Evolutionary conservation across 2,797 vertebrate genomes (phyloP).

Genomic region (Lemur catta): DNA sequence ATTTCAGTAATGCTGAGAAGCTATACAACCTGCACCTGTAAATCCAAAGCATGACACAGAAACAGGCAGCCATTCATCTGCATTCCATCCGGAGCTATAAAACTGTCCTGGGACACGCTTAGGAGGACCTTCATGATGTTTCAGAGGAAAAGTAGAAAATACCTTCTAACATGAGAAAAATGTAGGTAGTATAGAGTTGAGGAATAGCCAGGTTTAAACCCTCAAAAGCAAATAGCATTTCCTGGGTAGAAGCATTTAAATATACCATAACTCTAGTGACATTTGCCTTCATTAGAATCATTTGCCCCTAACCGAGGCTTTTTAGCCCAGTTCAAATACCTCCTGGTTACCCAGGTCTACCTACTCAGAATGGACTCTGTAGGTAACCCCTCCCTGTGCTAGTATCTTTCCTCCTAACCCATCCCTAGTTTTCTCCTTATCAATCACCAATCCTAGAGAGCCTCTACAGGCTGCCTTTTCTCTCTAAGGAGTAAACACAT

Average conservation of each 20-base stretch:
- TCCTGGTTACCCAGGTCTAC: neutral
- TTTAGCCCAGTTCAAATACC: neutral
- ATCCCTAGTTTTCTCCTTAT: neutral
- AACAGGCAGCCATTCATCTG: conserved; percentile 73
- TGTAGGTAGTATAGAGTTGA: neutral
- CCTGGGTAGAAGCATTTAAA: conserved; percentile 24
- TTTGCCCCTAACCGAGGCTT: neutral
- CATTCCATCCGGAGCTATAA: conserved; percentile 64
- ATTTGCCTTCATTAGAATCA: neutral
- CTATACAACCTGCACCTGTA: conserved; percentile 77
- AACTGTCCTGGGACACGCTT: conserved; percentile 18
- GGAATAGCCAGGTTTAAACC: neutral
- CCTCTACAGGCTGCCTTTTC: neutral
- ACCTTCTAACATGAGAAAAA: conserved; percentile 19
- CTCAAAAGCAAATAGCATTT: conserved; percentile 58
- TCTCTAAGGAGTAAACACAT: neutral
- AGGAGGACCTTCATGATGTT: conserved; percentile 42
- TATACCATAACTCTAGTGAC: neutral
- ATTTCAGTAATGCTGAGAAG: conserved; percentile 73
- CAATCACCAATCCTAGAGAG: neutral
- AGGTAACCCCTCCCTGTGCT: neutral
- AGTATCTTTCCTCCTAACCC: neutral
- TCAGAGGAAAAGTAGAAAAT: conserved; percentile 9
- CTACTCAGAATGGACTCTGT: neutral
- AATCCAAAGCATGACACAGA: conserved; percentile 75